Conservation (phyloP, 2,797 vertebrate species). For the Microctenopoma lineatum region DNA sequence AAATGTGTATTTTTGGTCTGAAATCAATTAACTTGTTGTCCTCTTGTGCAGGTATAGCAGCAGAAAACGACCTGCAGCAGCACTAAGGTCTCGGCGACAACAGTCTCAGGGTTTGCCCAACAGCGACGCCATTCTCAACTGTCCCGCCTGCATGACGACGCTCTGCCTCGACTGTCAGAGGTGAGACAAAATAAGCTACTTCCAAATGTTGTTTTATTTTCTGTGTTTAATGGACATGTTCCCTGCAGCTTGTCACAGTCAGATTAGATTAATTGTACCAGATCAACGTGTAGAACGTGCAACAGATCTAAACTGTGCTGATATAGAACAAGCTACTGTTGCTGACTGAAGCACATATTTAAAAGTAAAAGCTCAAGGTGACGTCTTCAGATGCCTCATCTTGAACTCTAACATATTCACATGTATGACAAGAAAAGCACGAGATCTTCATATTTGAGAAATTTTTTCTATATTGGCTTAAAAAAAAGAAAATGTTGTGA, state of each 20-base stretch:
- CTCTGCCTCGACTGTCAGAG: constrained; percentile 97
- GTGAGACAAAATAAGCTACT: constrained; percentile 71
- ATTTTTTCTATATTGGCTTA: no score
- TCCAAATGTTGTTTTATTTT: not conserved
- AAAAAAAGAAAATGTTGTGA: no score
- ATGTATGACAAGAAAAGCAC: no score
- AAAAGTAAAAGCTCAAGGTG: no score
- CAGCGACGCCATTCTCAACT: constrained; percentile 95
- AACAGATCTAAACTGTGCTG: not conserved
- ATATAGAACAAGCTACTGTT: not conserved
- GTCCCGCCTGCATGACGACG: constrained; percentile 96
- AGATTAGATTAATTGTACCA: no score
- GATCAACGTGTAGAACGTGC: not conserved
- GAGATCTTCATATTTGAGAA: no score
- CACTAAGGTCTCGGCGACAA: constrained; percentile 6
- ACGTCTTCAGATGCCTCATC: no score
- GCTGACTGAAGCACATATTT: not conserved
- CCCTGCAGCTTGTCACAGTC: not conserved
- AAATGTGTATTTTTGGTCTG: no score
- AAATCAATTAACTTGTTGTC: not conserved
- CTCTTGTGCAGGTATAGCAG: constrained; percentile 61
- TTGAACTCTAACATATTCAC: no score
- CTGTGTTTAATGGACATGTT: no score
- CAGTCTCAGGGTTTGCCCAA: constrained; percentile 77
- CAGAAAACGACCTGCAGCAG: constrained; percentile 26